These are phyloP conservation scores for Chrysemys picta DNA, from an alignment of 2,113 vertebrate genomes.

Conservation along the genomic window DNA sequence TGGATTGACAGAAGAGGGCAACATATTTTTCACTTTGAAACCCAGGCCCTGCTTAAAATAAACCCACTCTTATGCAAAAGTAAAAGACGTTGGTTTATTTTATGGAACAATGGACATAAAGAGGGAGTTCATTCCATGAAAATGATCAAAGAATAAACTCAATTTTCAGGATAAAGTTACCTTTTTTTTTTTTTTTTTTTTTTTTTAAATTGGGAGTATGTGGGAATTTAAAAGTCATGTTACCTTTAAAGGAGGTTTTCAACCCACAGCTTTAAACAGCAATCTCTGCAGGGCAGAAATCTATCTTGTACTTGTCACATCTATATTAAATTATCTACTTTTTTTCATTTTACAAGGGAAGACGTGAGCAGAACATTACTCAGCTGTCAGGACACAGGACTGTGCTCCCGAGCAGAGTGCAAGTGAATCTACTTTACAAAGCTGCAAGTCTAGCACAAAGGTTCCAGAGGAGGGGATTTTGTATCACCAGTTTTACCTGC, in stretches of 20 bases:
- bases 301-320: constrained; percentile 67
- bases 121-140: background rate
- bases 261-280: constrained; percentile 34
- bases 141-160: constrained; percentile 15
- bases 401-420: constrained; percentile 37
- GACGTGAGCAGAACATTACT: constrained; percentile 70
- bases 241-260: constrained; percentile 52
- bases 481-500: constrained; percentile 21
- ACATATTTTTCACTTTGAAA: background rate
- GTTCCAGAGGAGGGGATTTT: constrained; percentile 43
- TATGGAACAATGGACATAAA: background rate
- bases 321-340: constrained; percentile 75
- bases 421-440: constrained; percentile 29
- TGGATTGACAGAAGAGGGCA: background rate
- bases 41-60: background rate
- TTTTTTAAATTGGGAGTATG: background rate
- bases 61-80: constrained; percentile 12
- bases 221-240: constrained; percentile 4
- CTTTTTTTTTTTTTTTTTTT: background rate
- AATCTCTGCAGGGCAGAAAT: constrained; percentile 58
- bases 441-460: constrained; percentile 40
- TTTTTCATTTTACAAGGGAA: constrained; percentile 76
- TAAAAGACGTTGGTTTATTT: background rate
- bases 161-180: background rate
- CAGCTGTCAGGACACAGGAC: constrained; percentile 55